Base-by-base conservation (phyloP, 2,797 vertebrate genomes). In the Lophius americanus region DNA sequence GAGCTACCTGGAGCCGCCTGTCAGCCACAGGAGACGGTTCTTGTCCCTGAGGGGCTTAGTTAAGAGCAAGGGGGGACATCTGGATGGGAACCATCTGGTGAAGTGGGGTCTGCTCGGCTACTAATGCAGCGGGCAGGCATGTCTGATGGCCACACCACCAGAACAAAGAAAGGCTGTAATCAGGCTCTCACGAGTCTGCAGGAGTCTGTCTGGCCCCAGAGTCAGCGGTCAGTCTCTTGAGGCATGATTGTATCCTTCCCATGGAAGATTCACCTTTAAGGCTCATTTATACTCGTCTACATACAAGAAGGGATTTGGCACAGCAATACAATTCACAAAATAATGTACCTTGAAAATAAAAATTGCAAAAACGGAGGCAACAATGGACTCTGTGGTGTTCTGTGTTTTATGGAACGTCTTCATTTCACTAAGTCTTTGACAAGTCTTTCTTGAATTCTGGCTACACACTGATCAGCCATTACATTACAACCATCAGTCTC, bases 21-120 rank as follows among this genome's bases (percentile, higher is more conserved):
- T 88, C 85, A 85, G 75, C 70, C 80, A 76, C 76, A 60, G 74
- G 71, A 87, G 87, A 88, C 86, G 76, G 74, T 51, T 58, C 72
- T 14, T 32, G 80, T 86, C 83, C 87, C 88, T 58, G 53, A 75
- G 81, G 84, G 82, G 55, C 61, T 23, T 56, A 84, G 70, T 70
- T 82, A 79, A 81, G 78, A 83, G 75, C 23, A 9, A 50, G 32
- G 49, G 58, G n/a, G 51, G 80, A 39, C 75, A 76, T 88, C 77
- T 87, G 88, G 85, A 88, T 79, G 62, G 75, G 66, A 91, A 85
- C 83, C 90, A 90, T 89, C 85, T 91, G 89, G 74, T 84, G 12
- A 61, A 39, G 36, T 33, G 60, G 48, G 46, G 49, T 71, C 59
- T 51, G 52, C 61, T 70, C 2, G 14, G 67, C 64, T 71, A 10